phyloP scores from a whole-genome alignment of 2,888 invertebrate species.

The Acrobasis consociella region DNA sequence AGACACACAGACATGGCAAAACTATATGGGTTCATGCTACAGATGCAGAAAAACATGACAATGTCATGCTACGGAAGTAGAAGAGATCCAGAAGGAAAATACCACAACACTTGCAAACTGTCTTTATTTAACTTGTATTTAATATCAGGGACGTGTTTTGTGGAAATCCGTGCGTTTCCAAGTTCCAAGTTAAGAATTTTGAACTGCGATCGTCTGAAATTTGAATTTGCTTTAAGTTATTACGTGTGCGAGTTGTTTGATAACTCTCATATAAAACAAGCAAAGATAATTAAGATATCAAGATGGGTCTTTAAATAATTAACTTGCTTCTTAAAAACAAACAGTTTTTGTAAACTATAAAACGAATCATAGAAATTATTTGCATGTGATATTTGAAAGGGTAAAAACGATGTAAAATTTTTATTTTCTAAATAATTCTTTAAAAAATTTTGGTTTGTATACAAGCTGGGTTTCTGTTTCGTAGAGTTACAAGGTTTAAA shows the following conservation, averaged over 20 bases:
- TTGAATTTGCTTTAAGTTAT: conserved; percentile 37
- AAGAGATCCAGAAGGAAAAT: conserved; percentile 1
- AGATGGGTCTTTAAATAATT: conserved; percentile 5
- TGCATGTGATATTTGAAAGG: too few species aligned
- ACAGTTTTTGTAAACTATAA: too few species aligned
- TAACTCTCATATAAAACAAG: conserved; percentile 32
- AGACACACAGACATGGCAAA: too few species aligned
- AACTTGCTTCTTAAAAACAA: neutral
- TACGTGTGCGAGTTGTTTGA: conserved; percentile 41
- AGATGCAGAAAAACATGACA: too few species aligned
- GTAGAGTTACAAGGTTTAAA: too few species aligned
- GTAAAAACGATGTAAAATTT: too few species aligned
- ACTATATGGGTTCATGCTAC: too few species aligned
- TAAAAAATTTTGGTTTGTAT: too few species aligned
- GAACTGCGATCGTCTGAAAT: conserved; percentile 63
- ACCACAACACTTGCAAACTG: conserved; percentile 64
- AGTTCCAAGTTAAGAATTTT: conserved; percentile 65
- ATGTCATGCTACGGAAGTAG: neutral
- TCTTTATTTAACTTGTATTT: conserved; percentile 77
- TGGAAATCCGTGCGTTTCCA: conserved; percentile 56
- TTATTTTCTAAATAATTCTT: too few species aligned
- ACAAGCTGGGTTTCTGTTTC: too few species aligned
- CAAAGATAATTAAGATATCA: neutral
- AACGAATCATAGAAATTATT: too few species aligned
- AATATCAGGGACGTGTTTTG: conserved; percentile 74